Evolutionary conservation across 2,888 invertebrate genomes (phyloP).

Genomic region (Nymphalis urticae): DNA sequence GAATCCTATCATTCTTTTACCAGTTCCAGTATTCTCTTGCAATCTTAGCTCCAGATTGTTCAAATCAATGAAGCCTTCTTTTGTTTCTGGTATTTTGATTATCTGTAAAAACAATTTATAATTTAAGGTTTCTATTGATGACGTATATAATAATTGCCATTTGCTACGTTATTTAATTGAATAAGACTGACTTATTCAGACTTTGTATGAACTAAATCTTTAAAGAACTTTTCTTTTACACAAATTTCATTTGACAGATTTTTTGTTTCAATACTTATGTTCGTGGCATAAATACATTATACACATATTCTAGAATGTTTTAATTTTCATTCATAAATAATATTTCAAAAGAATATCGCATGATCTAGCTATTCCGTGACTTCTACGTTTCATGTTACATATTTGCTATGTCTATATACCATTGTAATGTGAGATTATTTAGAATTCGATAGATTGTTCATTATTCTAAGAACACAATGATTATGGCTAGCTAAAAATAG

Average conservation of each 20-base stretch:
- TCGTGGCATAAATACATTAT: not conserved
- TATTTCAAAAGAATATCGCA: not conserved
- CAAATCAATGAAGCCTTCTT: conserved; percentile 89
- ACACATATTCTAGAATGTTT: not conserved
- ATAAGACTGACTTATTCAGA: too few relatives aligned
- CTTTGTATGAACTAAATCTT: too few relatives aligned
- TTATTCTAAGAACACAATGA: conserved; percentile 21
- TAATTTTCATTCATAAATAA: conserved; percentile 2
- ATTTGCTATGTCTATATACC: not conserved
- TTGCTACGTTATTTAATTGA: too few relatives aligned
- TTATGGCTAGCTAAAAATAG: conserved; percentile 29
- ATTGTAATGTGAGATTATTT: conserved; percentile 12
- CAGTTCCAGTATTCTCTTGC: conserved; percentile 82
- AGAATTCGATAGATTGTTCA: conserved; percentile 20
- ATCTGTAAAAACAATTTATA: conserved; percentile 78
- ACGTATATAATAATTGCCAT: too few relatives aligned
- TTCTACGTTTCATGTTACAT: not conserved
- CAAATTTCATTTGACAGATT: not conserved
- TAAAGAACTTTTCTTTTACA: too few relatives aligned
- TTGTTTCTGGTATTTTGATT: conserved; percentile 88
- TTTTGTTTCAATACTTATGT: not conserved
- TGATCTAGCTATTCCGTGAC: not conserved
- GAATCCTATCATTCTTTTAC: conserved; percentile 89
- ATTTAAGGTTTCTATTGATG: conserved; percentile 17
- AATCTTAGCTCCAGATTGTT: conserved; percentile 87